Evolutionary conservation across 1,140 invertebrate genomes (phyloP), one percentile per base, ranked within the genome.

Genomic region (Drosophila nebulosa): DNA sequence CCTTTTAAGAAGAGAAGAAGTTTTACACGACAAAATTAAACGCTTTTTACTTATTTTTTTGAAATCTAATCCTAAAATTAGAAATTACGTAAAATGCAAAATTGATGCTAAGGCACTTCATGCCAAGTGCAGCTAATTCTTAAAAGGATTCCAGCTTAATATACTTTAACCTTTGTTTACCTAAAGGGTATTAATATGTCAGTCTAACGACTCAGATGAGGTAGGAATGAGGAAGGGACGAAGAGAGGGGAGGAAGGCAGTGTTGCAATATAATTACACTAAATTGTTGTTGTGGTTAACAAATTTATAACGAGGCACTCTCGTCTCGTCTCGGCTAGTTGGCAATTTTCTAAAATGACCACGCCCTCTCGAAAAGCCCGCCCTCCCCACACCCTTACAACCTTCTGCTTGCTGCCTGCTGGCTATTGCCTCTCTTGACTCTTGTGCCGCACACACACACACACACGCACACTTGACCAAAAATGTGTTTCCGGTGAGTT

Each of bases 211-310:
- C 24, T n/a, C n/a, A n/a, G n/a, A n/a, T n/a, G n/a, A n/a, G n/a
- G n/a, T n/a, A n/a, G n/a, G n/a, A n/a, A n/a, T n/a, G n/a, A n/a
- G n/a, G n/a, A n/a, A n/a, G 16, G 22, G 6, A 9, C 1, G 2
- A 7, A 21, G 39, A 21, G 6, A 3, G 7, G 42, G 39, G 56
- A 50, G 30, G 61, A 64, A 42, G n/a, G n/a, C n/a, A n/a, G n/a
- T n/a, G 61, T 76, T 73, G 73, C 75, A 76, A 77, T 70, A 79
- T 84, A 84, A 84, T 84, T 84, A 84, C 65, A 81, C 67, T 77
- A 73, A 75, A 74, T 77, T 79, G 81, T 69, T 76, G 60, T 67
- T 86, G 83, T 51, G 83, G 83, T 86, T 86, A 83, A 88, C 83
- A 68, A 83, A 86, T 86, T 86, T 86, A 88, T 83, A 83, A 76